A percentile compares a stretch with the other conserved stretches of the same genome.
Conservation (phyloP, 2,797 vertebrate genomes). For the Poecilia velifera region DNA sequence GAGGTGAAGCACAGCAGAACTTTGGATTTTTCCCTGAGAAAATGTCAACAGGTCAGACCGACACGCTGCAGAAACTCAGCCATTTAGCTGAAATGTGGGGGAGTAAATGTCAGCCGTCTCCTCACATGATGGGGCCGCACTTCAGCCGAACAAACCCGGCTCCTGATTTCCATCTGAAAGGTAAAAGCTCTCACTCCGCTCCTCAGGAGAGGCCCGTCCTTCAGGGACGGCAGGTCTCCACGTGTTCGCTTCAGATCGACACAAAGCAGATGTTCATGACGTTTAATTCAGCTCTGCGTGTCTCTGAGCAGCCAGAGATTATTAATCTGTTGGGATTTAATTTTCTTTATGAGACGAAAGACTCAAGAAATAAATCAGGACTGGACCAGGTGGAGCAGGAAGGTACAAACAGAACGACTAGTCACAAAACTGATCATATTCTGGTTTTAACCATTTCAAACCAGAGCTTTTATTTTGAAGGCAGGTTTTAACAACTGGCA, state of each 20-base stretch:
- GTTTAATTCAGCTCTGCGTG: neutral
- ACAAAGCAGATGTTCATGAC: neutral
- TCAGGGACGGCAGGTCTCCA: neutral
- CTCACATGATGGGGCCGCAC: neutral
- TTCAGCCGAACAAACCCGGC: neutral
- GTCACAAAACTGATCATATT: neutral
- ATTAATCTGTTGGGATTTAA: neutral
- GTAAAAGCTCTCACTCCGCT: neutral
- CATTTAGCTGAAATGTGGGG: neutral
- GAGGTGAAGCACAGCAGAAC: neutral
- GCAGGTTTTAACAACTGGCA: too few relatives aligned
- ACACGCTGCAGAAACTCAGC: neutral
- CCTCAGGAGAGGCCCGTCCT: neutral
- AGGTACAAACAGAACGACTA: neutral
- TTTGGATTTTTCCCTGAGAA: neutral
- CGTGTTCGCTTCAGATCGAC: too few relatives aligned
- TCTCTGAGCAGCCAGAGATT: neutral
- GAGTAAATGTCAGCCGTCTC: conserved; percentile 12
- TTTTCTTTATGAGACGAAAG: neutral
- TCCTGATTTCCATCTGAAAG: neutral
- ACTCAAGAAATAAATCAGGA: neutral
- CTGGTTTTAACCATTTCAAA: too few relatives aligned
- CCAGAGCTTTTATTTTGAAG: too few relatives aligned
- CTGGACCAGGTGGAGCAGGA: neutral
- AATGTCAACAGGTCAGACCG: neutral